Evolutionary conservation across 2,888 invertebrate genomes (phyloP), one percentile per base, ranked within the genome.

Genomic region (Monopis laevigella): DNA sequence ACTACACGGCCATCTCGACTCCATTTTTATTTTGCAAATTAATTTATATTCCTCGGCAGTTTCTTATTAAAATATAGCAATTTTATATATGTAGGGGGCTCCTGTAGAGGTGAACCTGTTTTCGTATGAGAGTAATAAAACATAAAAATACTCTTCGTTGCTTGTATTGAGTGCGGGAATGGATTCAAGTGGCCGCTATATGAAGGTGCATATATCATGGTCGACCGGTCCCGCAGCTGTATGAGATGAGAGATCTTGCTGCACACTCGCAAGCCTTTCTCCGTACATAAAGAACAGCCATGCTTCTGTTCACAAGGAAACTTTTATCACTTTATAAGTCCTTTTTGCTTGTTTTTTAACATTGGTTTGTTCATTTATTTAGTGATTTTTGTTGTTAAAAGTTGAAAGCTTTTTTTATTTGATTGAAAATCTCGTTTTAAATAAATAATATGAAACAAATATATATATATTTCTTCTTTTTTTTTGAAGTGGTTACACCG

Each of bases 41-140:
- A 68, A 70, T 72, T 70, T 58, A 59, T 62, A 70, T 70, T 62
- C 69, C 59, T 51, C 56, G 55, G 55, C 56, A 50, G 62, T 60
- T 59, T 58, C 59, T 63, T 69, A 66, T 68, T 71, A 70, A 70
- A 68, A 73, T 72, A 72, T 69, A 62, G 65, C 66, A 65, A 58
- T 70, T 68, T 68, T 67, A 65, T 57, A 39, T n/a, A n/a, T 14
- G 21, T 26, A 29, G 41, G 38, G 38, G 56, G 62, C 62, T 64
- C 48, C 59, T 55, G 66, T 56, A 49, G 42, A 17, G 40, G 16
- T 19, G 43, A 62, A 72, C 68, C 62, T 53, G 66, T 73, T 70
- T 41, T 38, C 42, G 18, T 43, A 32, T 58, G 54, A 52, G 47
- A 47, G 47, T 54, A 59, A 66, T 62, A 66, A 65, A 63, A 63